phyloP scores from a whole-genome alignment of 2,888 invertebrate genomes.

The Epinotia brunnichana region DNA sequence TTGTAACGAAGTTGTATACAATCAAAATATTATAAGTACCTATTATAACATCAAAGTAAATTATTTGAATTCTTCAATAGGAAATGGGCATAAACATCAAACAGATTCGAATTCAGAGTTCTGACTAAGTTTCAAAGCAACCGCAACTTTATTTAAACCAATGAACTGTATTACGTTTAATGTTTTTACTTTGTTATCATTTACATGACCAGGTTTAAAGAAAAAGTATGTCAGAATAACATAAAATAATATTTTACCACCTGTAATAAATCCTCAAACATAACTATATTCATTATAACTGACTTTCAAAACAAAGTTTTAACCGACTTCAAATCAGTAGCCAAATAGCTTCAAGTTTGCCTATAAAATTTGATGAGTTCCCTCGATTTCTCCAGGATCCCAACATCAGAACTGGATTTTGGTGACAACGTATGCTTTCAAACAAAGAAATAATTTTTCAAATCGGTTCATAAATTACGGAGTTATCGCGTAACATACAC shows the following conservation, averaged over 20 bases:
- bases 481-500: too few species aligned
- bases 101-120: constrained; percentile 7
- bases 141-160: constrained; percentile 8
- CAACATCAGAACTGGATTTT: too few species aligned
- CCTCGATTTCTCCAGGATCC: too few species aligned
- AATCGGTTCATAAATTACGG: too few species aligned
- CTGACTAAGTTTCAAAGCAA: constrained; percentile 18
- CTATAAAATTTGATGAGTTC: too few species aligned
- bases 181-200: neutral
- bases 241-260: neutral
- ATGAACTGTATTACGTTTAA: neutral
- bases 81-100: constrained; percentile 18
- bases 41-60: neutral
- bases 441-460: too few species aligned
- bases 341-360: too few species aligned
- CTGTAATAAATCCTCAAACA: too few species aligned
- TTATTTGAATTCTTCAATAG: constrained; percentile 5
- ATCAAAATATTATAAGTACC: neutral
- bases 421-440: too few species aligned
- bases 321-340: too few species aligned
- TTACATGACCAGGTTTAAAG: neutral
- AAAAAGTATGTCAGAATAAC: neutral
- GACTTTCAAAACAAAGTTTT: too few species aligned
- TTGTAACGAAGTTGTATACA: neutral
- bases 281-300: too few species aligned